Evolutionary conservation across 2,113 vertebrate genomes (phyloP), one percentile per base, ranked within the genome.

Genomic region (Rutilus rutilus): DNA sequence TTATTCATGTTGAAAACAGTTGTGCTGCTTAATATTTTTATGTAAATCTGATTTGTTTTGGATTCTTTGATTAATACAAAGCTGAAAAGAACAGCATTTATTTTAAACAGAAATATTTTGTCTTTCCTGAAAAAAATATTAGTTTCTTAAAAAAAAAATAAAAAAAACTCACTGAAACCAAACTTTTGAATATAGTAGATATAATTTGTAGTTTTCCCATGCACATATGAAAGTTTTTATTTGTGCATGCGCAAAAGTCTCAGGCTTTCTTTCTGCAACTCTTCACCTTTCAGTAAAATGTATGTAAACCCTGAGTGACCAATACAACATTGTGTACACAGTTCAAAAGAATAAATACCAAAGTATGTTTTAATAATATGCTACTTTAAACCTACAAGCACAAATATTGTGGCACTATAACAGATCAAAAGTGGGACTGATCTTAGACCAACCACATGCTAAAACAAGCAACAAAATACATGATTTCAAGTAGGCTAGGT

Each of bases 401-500:
- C 23, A 74, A 74, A 25, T 47, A 25, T 27, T 50, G 42, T 25
- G 10, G 12, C 71, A 25, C 71, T 75, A 75, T 42, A 25, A 75
- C 15, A 47, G 42, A 74, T 15, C 42, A 47, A 27, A 74, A 17
- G 23, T 47, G 42, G 6, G 71, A 27, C 15, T 75, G 71, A 50
- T n/a, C 71, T 75, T 75, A 75, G n/a, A 75, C 42, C 0, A 75
- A 75, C 42, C 42, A 17, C 6, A 75, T 25, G 42, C 42, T 75
- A 47, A 75, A 47, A 25, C n/a, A 1, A 75, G 71, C 42, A 74
- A 74, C 42, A 75, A 75, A 73, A 75, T 7, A 47, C 42, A 74
- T 57, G 52, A 54, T 57, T 7, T 57, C 47, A 74, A 74, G 39
- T 59, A 78, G 76, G 76, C 42, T 59, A 78, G 76, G 76, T 60